phyloP scores from a whole-genome alignment of 2,888 invertebrate genomes.

The Acheta domesticus region DNA sequence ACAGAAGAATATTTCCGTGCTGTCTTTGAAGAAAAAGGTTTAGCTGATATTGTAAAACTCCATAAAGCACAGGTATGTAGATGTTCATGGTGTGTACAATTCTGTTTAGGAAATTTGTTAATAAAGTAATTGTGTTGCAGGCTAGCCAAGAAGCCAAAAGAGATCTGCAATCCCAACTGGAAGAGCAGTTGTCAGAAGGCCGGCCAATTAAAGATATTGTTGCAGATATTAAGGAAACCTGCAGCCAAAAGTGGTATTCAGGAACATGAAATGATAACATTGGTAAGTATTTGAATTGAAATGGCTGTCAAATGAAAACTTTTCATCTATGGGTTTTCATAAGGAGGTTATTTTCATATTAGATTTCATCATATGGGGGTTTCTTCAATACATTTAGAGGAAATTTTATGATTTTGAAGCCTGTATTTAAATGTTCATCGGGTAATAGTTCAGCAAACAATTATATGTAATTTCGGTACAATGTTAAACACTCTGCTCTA shows the following conservation, averaged over 20 bases:
- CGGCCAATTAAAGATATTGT: constrained; percentile 83
- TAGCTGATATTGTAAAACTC: constrained; percentile 67
- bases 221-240: constrained; percentile 81
- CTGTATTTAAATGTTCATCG: too few species aligned
- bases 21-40: constrained; percentile 74
- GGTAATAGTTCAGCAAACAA: too few species aligned
- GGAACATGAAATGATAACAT: constrained; percentile 84
- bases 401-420: too few species aligned
- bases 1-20: constrained; percentile 82
- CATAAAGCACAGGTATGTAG: constrained; percentile 52
- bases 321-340: too few species aligned
- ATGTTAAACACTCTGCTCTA: too few species aligned
- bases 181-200: constrained; percentile 83
- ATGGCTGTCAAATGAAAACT: too few species aligned
- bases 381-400: too few species aligned
- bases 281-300: constrained; percentile 59
- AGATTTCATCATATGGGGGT: too few species aligned
- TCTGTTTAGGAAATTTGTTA: neutral
- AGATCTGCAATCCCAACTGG: constrained; percentile 68
- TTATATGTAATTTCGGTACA: too few species aligned
- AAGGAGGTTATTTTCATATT: too few species aligned
- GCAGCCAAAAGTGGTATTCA: constrained; percentile 77
- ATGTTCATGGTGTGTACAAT: too few species aligned
- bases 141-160: constrained; percentile 75
- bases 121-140: constrained; percentile 43